These are phyloP conservation scores for Psammodynastes pulverulentus DNA, from an alignment of 2,113 vertebrate genomes.

Conservation along the genomic window DNA sequence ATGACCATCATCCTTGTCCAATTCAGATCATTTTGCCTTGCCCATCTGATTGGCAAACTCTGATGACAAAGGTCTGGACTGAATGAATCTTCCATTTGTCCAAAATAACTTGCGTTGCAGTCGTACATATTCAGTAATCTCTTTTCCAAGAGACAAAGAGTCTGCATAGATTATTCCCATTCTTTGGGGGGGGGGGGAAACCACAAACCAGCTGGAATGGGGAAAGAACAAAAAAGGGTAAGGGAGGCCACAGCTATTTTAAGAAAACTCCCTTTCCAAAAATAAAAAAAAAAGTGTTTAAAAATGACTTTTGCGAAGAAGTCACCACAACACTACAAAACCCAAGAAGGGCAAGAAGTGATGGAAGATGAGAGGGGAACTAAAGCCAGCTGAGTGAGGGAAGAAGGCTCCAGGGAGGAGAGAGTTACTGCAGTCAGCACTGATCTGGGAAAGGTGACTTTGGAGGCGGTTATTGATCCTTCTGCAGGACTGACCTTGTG, in stretches of 20 bases:
- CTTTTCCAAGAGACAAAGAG: background rate
- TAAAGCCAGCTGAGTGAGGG: background rate
- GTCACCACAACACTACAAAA: background rate
- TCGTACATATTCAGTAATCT: background rate
- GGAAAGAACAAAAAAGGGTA: background rate
- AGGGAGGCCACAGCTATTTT: background rate
- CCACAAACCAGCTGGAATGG: background rate
- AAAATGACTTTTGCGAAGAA: background rate
- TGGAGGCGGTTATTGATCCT: conserved; percentile 8
- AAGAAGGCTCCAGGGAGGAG: background rate
- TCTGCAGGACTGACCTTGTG: background rate
- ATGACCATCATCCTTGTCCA: background rate
- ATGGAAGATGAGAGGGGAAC: background rate
- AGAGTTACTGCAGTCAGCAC: background rate
- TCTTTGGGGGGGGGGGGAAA: no score
- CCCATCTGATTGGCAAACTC: background rate
- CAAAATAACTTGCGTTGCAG: background rate
- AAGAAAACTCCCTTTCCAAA: background rate
- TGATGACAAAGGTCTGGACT: background rate
- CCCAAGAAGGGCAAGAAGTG: background rate
- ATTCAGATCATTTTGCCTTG: background rate
- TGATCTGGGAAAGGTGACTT: conserved; percentile 8
- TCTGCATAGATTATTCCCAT: background rate
- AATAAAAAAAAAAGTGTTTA: background rate
- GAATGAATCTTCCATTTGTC: background rate